phyloP scores from a whole-genome alignment of 2,113 vertebrate genomes.

The Siniperca knerii region DNA sequence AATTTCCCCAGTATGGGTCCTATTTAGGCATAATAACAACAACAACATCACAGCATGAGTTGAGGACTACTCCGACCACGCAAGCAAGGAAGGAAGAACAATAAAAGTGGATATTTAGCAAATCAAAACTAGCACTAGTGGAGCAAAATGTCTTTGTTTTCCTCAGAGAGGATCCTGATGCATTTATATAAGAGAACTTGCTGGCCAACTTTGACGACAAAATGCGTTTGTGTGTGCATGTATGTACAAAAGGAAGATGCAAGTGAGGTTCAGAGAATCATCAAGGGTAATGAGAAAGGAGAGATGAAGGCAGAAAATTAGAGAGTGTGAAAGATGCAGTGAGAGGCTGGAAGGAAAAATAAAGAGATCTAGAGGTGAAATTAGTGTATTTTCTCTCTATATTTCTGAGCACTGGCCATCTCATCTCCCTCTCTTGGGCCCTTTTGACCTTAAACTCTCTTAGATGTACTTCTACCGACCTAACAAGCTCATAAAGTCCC shows the following conservation, averaged over 20 bases:
- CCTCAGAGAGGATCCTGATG: slow-evolving; percentile 19
- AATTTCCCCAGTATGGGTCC: slow-evolving; percentile 76
- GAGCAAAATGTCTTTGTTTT: slow-evolving; percentile 37
- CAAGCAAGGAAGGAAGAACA: slow-evolving; percentile 19
- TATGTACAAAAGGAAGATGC: slow-evolving; percentile 9
- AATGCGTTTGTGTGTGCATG: neutral
- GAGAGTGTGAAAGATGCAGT: slow-evolving; percentile 22
- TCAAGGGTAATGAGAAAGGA: slow-evolving; percentile 36
- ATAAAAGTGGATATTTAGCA: slow-evolving; percentile 53
- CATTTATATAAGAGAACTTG: slow-evolving; percentile 33
- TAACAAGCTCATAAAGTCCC: slow-evolving; percentile 28
- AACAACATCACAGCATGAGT: slow-evolving; percentile 65
- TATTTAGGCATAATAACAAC: slow-evolving; percentile 68
- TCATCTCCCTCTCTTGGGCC: slow-evolving; percentile 42
- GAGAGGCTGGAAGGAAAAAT: slow-evolving; percentile 34
- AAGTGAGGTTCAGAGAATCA: slow-evolving; percentile 27
- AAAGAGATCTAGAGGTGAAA: slow-evolving; percentile 52
- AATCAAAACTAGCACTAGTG: slow-evolving; percentile 47
- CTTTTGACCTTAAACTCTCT: slow-evolving; percentile 71
- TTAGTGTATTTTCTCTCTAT: slow-evolving; percentile 43
- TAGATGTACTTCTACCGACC: slow-evolving; percentile 48
- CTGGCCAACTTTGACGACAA: neutral
- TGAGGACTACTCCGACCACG: slow-evolving; percentile 21
- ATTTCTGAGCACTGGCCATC: slow-evolving; percentile 25
- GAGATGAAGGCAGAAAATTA: slow-evolving; percentile 41